A percentile compares a stretch with the other conserved stretches of the same genome.
These are phyloP conservation scores for Cotesia typhae DNA, from an alignment of 1,140 invertebrate species.

Conservation along the genomic window DNA sequence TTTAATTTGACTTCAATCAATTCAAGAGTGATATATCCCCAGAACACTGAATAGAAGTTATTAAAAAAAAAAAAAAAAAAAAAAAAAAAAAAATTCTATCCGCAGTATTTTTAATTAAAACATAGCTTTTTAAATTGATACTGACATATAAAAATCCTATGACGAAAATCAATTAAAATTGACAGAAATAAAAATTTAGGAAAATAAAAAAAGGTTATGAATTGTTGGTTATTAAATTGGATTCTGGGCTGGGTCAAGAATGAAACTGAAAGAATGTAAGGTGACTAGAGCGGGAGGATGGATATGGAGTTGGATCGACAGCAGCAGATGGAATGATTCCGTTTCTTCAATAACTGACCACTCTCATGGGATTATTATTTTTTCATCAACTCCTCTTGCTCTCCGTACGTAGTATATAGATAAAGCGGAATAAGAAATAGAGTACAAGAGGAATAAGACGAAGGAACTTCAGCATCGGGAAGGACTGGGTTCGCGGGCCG, in stretches of 20 bases:
- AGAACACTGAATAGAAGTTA: no score
- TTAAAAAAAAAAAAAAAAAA: no score
- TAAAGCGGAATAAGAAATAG: neutral
- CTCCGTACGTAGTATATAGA: neutral
- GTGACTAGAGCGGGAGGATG: conserved; percentile 16
- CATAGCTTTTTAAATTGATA: no score
- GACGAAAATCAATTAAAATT: neutral
- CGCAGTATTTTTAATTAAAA: no score
- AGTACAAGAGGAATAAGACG: neutral
- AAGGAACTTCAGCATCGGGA: neutral
- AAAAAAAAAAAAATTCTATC: no score
- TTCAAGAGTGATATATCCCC: no score
- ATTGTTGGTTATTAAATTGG: conserved; percentile 12
- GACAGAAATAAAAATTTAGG: neutral
- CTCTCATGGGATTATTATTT: conserved; percentile 64
- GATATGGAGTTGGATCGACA: conserved; percentile 30
- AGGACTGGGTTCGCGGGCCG: neutral
- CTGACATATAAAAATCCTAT: neutral
- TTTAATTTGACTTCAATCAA: no score
- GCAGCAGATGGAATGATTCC: conserved; percentile 48
- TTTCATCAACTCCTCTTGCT: conserved; percentile 56
- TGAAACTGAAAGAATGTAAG: conserved; percentile 21
- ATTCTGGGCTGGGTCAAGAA: neutral
- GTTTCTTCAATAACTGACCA: conserved; percentile 60
- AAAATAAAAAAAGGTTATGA: conserved; percentile 5